Evolutionary conservation across 37 sponge, comb jelly and placozoan genomes (phyloP).

Genomic region (Hexactinellida sp.): DNA sequence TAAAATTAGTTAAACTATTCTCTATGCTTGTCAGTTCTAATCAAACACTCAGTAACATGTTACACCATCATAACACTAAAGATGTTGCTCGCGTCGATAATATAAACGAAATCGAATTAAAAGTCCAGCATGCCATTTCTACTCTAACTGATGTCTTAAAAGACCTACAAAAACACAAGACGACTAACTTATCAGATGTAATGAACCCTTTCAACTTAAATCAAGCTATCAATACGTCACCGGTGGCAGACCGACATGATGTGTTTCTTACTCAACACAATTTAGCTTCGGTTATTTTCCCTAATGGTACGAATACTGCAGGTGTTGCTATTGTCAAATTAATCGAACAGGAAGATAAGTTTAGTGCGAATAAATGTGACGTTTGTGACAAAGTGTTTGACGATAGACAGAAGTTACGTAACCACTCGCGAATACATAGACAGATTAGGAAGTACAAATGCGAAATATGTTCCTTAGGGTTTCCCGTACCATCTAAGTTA

Average conservation of each 20-base stretch:
- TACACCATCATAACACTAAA: too few relatives aligned
- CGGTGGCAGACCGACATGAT: too few relatives aligned
- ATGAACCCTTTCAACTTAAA: neutral
- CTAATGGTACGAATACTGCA: neutral
- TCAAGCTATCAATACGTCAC: neutral
- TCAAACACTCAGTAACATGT: too few relatives aligned
- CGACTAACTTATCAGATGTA: neutral
- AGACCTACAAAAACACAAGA: neutral
- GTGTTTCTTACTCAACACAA: neutral
- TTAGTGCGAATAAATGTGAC: neutral
- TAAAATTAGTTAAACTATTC: too few relatives aligned
- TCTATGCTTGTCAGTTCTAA: too few relatives aligned
- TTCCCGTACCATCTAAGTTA: neutral
- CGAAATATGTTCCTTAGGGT: neutral
- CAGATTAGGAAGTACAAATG: neutral
- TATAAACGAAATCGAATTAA: neutral
- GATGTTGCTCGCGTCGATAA: too few relatives aligned
- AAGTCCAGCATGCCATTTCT: neutral
- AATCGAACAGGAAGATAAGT: neutral
- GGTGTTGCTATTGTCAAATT: neutral
- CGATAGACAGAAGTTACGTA: neutral
- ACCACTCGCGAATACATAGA: neutral
- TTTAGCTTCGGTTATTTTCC: neutral
- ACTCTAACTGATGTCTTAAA: neutral
- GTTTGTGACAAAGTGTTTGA: neutral